Conservation (phyloP, 1,140 invertebrate species). For the Cherax quadricarinatus region DNA sequence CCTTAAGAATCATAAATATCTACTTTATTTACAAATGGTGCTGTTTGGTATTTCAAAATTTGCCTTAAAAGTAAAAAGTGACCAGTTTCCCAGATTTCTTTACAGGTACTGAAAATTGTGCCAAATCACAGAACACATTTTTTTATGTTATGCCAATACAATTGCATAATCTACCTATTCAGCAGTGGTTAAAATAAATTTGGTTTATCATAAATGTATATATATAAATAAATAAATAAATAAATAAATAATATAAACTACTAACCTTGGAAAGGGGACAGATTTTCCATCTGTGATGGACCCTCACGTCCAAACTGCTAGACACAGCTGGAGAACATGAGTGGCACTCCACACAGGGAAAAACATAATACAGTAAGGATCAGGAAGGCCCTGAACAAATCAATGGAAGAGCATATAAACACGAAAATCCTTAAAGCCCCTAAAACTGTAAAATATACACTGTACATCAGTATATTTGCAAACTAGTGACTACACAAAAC, state of each 20-base stretch:
- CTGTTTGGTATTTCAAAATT: too few relatives aligned
- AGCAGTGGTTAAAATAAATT: too few relatives aligned
- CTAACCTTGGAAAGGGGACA: slow-evolving; percentile 88
- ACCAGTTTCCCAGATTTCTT: too few relatives aligned
- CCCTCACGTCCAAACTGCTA: slow-evolving; percentile 88
- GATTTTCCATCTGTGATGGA: slow-evolving; percentile 86
- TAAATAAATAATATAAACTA: not conserved
- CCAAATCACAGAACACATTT: too few relatives aligned
- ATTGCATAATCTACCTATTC: too few relatives aligned
- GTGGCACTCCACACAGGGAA: slow-evolving; percentile 83
- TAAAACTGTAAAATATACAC: not conserved
- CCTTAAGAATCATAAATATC: too few relatives aligned
- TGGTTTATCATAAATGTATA: too few relatives aligned
- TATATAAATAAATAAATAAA: too few relatives aligned
- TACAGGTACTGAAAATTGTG: too few relatives aligned
- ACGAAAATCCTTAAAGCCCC: not conserved
- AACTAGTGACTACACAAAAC: not conserved
- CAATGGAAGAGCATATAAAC: not conserved
- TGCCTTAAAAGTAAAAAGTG: too few relatives aligned
- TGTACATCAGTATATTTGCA: not conserved
- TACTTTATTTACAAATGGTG: too few relatives aligned
- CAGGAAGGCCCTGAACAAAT: slow-evolving; percentile 82
- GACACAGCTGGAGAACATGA: slow-evolving; percentile 85
- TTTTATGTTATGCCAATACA: too few relatives aligned
- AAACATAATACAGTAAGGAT: slow-evolving; percentile 82